Evolutionary conservation across 2,888 invertebrate species (phyloP), one percentile per base, ranked within the genome.

Genomic region (Bhutanitis thaidina): DNA sequence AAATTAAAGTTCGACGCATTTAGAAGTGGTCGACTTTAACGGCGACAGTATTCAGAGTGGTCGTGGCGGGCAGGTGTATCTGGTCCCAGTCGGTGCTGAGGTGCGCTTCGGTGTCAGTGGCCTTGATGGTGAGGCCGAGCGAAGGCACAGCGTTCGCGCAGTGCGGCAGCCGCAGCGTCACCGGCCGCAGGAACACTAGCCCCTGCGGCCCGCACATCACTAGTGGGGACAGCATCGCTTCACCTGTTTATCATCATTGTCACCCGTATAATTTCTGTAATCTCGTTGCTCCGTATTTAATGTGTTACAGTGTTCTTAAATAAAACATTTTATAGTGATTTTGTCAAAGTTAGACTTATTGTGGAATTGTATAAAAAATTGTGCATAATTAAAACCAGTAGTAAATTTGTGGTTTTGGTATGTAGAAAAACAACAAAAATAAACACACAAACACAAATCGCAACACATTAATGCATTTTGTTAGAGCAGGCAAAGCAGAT

Each of bases 161-260:
- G 78, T 95, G 97, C 59, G 98, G 98, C 74, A 98, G 94, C 61
- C 96, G 93, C 49, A 98, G 91, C 67, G 98, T 97, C 69, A 98
- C 97, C 45, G 98, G 97, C 74, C 94, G 92, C 54, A 93, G 87
- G 89, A 98, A 98, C 80, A 95, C 94, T 61, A 97, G 92, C 60
- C 98, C 95, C 88, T 97, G 97, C 16, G 98, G 98, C 55, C 98
- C 98, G 90, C 98, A 98, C 96, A 98, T 97, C 71, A 98, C 97
- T 69, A 98, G 91, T 54, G 98, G 98, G 69, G 97, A 97, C 67
- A 98, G 91, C 91, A 98, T 93, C 57, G 96, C 96, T 92, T 98
- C 98, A 93, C 97, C 97, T 45, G 37, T 10, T 5, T 3, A 25
- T 16, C 8, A 15, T 10, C 30, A 29, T 20, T 20, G 2, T 20